Evolutionary conservation across 2,888 invertebrate genomes (phyloP), one percentile per base, ranked within the genome.

Genomic region (Venustoraphidia nigricollis): DNA sequence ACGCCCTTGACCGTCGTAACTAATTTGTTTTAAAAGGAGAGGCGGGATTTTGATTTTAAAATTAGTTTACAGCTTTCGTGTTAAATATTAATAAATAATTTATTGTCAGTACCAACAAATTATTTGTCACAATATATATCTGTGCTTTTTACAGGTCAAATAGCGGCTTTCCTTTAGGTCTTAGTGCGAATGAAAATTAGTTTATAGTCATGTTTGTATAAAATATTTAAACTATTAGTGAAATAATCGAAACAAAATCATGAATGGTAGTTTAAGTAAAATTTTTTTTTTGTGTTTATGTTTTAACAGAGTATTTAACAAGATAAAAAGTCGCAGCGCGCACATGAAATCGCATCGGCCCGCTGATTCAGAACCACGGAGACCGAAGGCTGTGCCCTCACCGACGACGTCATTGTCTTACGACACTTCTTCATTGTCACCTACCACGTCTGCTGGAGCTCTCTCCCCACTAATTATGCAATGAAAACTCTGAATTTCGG

Each of bases 301-400:
- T 68, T 68, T 69, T 76, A 76, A 59, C 82, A 95, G 94, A 78
- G 84, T 93, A 69, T 95, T 95, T 78, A 84, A 83, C 75, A 95
- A 95, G 79, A 91, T 95, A 66, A 94, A 95, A 77, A 96, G 95
- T 76, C 84, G 96, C 71, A 96, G 94, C 74, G 96, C 96, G 56
- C 97, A 97, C 73, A 96, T 97, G 96, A 97, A 97, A 75, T 94
- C 93, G 58, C 97, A 97, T 75, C 83, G 90, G 66, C 86, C 89
- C 60, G 83, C 85, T 66, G 90, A 91, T 72, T 78, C 83, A 68
- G 87, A 85, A 67, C 77, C 77, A 56, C 79, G 76, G 71, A 72
- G 78, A 71, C 73, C 76, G 63, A 79, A 77, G 66, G 69, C 11
- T 39, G 14, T 10, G 10, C 34, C 10, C 51, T 46, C 56, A 55